Evolutionary conservation across 2,797 vertebrate species (phyloP).

Genomic region (Sparus aurata): DNA sequence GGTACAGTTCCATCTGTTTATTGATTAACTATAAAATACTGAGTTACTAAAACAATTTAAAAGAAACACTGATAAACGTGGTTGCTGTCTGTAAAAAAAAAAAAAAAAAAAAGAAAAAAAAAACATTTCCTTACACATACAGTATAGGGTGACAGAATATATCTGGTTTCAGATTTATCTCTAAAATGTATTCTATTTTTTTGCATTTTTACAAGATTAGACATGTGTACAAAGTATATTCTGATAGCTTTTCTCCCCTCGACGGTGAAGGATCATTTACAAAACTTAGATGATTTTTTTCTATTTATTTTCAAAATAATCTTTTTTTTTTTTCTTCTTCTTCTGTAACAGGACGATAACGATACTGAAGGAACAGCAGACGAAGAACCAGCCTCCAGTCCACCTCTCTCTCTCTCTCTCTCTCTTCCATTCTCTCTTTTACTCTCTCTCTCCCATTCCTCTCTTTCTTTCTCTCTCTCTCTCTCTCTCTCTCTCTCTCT

Average conservation of each 20-base stretch:
- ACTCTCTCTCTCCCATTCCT: conserved; percentile 58
- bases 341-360: conserved; percentile 86
- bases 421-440: conserved; percentile 51
- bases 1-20: conserved; percentile 85
- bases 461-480: conserved; percentile 27
- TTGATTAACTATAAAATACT: conserved; percentile 90
- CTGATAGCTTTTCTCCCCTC: conserved; percentile 77
- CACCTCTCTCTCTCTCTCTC: conserved; percentile 76
- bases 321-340: conserved; percentile 76
- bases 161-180: conserved; percentile 75
- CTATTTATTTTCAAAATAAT: conserved; percentile 87
- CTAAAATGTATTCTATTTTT: conserved; percentile 79
- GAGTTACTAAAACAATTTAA: conserved; percentile 88
- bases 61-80: conserved; percentile 89
- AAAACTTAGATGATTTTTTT: conserved; percentile 87
- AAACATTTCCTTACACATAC: conserved; percentile 78
- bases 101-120: conserved; percentile 68
- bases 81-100: conserved; percentile 86
- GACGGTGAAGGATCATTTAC: conserved; percentile 86
- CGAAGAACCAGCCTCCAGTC: conserved; percentile 90
- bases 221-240: conserved; percentile 89
- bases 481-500: conserved; percentile 65
- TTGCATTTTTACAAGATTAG: conserved; percentile 86
- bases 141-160: conserved; percentile 84
- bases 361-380: conserved; percentile 87